Evolutionary conservation across 2,888 invertebrate genomes (phyloP), one percentile per base, ranked within the genome.

Genomic region (Pterobdella sp.): DNA sequence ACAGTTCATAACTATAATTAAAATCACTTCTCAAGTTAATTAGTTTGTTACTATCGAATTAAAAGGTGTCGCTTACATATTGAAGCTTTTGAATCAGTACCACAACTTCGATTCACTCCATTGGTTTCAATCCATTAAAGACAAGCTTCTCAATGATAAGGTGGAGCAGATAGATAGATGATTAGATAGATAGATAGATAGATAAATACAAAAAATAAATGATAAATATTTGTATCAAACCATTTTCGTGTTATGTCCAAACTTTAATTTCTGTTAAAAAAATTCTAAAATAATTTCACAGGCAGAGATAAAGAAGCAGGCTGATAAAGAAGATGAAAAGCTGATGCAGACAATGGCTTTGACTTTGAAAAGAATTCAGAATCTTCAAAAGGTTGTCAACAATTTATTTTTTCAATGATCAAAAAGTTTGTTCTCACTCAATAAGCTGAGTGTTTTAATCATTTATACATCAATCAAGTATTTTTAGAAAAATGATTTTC

Each of bases 311-410:
- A 56, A 70, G 88, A 89, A 78, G 71, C 77, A 81, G 74, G 74
- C 79, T 1, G 78, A 77, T 37, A 77, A 78, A 60, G 74, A 76
- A n/a, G 90, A 93, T 79, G 88, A 91, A 76, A 96, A 95, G 82
- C 85, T 95, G n/a, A 90, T 91, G 78, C 94, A 96, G 85, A 93
- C 96, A 0, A 87, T 93, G 81, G 90, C 91, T 14, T 87, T 97
- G 65, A 94, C 94, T 0, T 89, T 93, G 77, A 91, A 91, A 83
- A 88, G 95, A 77, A 87, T 95, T 35, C 89, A 89, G 80, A 87
- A 87, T n/a, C 88, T 88, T 80, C 87, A 88, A 81, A 86, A 86
- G 84, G 87, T 88, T 81, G 76, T 75, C 22, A n/a, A n/a, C n/a
- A n/a, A n/a, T n/a, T n/a, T n/a, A n/a, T n/a, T n/a, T n/a, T n/a